Percentiles rank a stretch among this genome's conserved stretches.
Evolutionary conservation across 2,888 invertebrate species (phyloP).

Genomic region (Zygogramma bicolorata): DNA sequence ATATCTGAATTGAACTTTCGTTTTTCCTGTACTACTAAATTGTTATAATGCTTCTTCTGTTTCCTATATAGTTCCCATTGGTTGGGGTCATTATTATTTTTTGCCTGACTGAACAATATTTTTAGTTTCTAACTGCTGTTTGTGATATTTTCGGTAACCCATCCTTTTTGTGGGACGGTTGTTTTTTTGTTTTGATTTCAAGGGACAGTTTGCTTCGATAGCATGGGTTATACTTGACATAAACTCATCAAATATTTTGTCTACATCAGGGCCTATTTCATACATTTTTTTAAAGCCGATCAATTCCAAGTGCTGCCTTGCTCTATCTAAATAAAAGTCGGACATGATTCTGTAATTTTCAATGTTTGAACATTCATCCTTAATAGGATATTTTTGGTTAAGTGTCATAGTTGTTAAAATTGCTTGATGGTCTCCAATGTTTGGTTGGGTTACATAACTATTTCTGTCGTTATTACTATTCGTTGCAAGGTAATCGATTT

Average conservation of each 20-base stretch:
- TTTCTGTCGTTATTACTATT: neutral
- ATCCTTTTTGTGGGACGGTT: neutral
- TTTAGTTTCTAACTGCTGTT: neutral
- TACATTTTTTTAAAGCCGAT: too few relatives aligned
- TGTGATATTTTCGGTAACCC: neutral
- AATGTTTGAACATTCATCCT: too few relatives aligned
- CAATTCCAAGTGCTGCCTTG: too few relatives aligned
- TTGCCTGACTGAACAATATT: neutral
- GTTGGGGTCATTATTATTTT: neutral
- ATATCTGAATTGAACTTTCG: neutral
- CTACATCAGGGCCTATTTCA: too few relatives aligned
- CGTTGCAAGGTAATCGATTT: neutral
- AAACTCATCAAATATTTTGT: neutral
- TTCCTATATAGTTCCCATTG: neutral
- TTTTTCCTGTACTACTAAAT: neutral
- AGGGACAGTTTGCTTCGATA: constrained; percentile 7
- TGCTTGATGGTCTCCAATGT: constrained; percentile 9
- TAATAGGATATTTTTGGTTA: neutral
- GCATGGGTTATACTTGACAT: neutral
- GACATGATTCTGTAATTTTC: too few relatives aligned
- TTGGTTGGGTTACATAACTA: neutral
- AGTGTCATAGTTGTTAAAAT: neutral
- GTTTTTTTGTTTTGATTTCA: neutral
- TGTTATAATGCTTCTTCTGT: neutral
- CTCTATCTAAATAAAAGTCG: too few relatives aligned